Evolutionary conservation across 2,113 vertebrate genomes (phyloP).

Genomic region (Sigmodon hispidus): DNA sequence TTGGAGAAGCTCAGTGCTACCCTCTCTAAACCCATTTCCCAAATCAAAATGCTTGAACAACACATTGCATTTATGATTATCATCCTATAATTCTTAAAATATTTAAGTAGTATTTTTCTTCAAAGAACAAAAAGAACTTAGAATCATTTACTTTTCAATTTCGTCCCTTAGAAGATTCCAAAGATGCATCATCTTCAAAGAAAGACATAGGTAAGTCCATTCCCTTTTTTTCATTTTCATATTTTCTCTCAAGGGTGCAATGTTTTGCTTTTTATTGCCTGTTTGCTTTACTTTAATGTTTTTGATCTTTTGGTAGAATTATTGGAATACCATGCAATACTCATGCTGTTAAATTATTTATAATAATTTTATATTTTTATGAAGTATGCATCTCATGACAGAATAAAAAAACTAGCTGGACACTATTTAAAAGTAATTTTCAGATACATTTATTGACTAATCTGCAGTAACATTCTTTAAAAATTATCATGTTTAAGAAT

Average conservation of each 20-base stretch:
- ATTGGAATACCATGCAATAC: neutral
- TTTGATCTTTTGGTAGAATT: neutral
- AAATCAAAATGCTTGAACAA: neutral
- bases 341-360: neutral
- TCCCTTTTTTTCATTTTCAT: neutral
- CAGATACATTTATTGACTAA: neutral
- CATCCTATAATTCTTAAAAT: neutral
- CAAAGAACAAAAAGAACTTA: neutral
- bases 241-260: neutral
- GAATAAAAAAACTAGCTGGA: neutral
- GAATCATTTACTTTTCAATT: neutral
- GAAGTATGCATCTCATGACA: neutral
- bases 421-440: neutral
- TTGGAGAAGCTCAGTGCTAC: accelerated
- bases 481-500: neutral
- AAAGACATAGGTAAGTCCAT: slow-evolving; percentile 62
- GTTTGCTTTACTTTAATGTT: neutral
- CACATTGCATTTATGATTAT: neutral
- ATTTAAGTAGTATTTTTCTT: neutral
- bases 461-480: neutral
- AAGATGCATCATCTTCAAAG: slow-evolving; percentile 63
- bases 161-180: slow-evolving; percentile 33
- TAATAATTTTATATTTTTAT: neutral
- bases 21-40: accelerated
- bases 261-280: neutral